Evolutionary conservation across 2,797 vertebrate species (phyloP), one percentile per base, ranked within the genome.

Genomic region (Podargus strigoides): DNA sequence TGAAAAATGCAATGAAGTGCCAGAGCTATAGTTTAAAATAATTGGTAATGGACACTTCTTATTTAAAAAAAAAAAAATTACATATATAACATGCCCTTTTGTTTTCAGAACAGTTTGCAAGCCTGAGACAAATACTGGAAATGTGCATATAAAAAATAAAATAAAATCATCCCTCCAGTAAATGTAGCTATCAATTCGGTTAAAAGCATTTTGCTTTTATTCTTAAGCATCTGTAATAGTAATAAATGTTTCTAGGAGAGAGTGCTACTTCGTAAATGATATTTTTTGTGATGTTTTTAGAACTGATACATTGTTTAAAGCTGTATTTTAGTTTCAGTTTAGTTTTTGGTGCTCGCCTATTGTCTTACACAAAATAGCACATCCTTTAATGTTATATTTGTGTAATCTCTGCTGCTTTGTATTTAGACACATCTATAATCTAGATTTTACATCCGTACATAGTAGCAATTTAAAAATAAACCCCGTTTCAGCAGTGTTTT

Each of bases 1-100:
- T 98, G 98, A 98, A 98, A 98, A 98, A 97, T 82, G 95, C 97
- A 97, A 92, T 96, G 98, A 98, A 98, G 98, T 98, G 96, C 96
- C 97, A 98, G 98, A 98, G 97, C 81, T 83, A 79, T 96, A 93
- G 98, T 92, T 97, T 97, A 97, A 95, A 97, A 94, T 95, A 93
- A 94, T 96, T 94, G 78, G 87, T 94, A 89, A 92, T 94, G 90
- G 90, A 96, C 87, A 58, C 74, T 96, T 95, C 83, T 85, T 86
- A 84, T 50, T 91, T 44, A 2, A 91, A 74, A 72, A 63, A 77
- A 39, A 49, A 94, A 60, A 69, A 96, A 95, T 89, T 69, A 76
- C 37, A 74, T 50, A 8, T 66, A 42, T 73, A n/a, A n/a, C 23
- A 0, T 52, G 32, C 47, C 78, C 85, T 83, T 95, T 93, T 94